Percentiles rank a stretch among this genome's conserved stretches.
phyloP scores from a whole-genome alignment of 2,888 invertebrate species.

The Archips xylosteana region DNA sequence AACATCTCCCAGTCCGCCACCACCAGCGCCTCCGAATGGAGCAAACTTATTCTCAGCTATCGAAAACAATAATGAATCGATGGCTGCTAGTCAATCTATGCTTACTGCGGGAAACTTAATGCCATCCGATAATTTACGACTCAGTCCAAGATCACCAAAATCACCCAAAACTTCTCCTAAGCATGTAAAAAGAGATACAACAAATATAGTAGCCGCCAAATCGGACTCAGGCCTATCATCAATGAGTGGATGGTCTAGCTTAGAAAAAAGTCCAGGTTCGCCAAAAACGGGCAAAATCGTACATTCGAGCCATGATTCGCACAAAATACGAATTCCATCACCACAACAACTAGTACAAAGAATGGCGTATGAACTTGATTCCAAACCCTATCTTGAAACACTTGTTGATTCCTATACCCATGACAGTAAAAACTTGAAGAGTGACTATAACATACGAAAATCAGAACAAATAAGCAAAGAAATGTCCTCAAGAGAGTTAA shows the following conservation, averaged over 20 bases:
- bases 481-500: constrained; percentile 64
- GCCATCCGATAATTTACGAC: constrained; percentile 79
- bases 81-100: constrained; percentile 64
- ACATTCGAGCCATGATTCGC: constrained; percentile 72
- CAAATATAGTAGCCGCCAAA: constrained; percentile 90
- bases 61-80: constrained; percentile 68
- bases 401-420: constrained; percentile 82
- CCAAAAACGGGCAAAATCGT: constrained; percentile 86
- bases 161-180: constrained; percentile 91
- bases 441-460: constrained; percentile 66
- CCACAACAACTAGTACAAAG: constrained; percentile 76
- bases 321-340: constrained; percentile 74
- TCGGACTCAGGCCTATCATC: constrained; percentile 95
- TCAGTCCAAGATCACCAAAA: constrained; percentile 90
- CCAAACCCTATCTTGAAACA: constrained; percentile 84
- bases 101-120: constrained; percentile 64
- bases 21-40: constrained; percentile 91
- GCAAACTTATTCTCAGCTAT: constrained; percentile 78
- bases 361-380: constrained; percentile 70
- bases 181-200: constrained; percentile 85
- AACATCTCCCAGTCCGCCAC: constrained; percentile 90
- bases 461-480: constrained; percentile 63
- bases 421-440: constrained; percentile 67
- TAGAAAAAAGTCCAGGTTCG: constrained; percentile 94
- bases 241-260: constrained; percentile 94